Evolutionary conservation across 30 jellyfish, hydroid and myxozoan species (phyloP).

Genomic region (Aurelia sp.): DNA sequence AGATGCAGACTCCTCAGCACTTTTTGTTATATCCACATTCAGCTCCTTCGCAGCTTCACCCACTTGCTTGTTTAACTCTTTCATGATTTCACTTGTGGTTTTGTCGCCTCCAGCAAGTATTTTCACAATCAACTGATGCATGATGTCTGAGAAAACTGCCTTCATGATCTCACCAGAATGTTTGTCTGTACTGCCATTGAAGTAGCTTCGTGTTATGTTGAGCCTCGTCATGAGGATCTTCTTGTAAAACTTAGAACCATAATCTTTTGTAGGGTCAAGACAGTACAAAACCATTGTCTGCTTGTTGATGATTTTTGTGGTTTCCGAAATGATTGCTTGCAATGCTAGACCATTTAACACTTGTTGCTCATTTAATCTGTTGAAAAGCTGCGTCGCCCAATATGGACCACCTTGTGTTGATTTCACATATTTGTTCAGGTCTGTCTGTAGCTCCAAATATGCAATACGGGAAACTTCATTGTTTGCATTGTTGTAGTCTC

Average conservation of each 20-base stretch:
- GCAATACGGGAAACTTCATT: conserved; percentile 64
- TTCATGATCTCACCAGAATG: conserved; percentile 25
- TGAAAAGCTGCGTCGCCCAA: conserved; percentile 68
- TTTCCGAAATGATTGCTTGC: conserved; percentile 27
- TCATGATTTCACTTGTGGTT: conserved; percentile 37
- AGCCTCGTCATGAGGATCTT: conserved; percentile 41
- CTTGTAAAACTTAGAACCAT: conserved; percentile 53
- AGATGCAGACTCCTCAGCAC: conserved; percentile 25
- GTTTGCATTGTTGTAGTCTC: conserved; percentile 58
- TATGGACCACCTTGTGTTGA: conserved; percentile 52
- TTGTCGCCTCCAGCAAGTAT: conserved; percentile 47
- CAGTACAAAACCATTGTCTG: conserved; percentile 69
- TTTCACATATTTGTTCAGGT: conserved; percentile 16
- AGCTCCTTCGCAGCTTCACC: conserved; percentile 41
- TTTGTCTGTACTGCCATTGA: conserved; percentile 13
- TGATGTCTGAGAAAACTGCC: conserved; percentile 34
- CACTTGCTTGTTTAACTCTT: conserved; percentile 11
- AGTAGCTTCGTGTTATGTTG: conserved; percentile 38
- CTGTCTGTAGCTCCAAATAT: conserved; percentile 53
- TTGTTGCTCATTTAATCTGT: conserved; percentile 30
- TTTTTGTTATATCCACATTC: conserved; percentile 23
- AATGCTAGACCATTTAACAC: conserved; percentile 54
- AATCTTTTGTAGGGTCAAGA: conserved; percentile 39
- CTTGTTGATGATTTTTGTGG: conserved; percentile 47
- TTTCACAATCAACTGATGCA: conserved; percentile 32